A percentile compares a stretch with the other conserved stretches of the same genome.
These are phyloP conservation scores for Sminthurinus aureus DNA, from an alignment of 2,888 invertebrate species.

Conservation along the genomic window DNA sequence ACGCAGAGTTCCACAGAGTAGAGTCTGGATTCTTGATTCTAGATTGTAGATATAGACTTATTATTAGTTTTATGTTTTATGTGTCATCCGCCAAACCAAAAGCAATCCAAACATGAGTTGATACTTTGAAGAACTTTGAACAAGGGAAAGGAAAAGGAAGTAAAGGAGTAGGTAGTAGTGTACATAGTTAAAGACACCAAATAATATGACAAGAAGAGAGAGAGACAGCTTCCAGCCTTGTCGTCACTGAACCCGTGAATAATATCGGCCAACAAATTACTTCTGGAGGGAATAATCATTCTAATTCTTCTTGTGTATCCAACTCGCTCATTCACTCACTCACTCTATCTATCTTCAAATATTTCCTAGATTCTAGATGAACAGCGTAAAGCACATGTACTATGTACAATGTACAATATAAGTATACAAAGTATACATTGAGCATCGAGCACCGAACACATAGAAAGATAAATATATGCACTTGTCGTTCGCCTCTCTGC, in stretches of 20 bases:
- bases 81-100: no score
- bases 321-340: neutral
- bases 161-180: neutral
- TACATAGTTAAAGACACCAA: neutral
- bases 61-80: no score
- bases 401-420: neutral
- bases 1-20: no score
- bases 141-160: neutral
- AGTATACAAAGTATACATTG: neutral
- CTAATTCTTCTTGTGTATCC: neutral
- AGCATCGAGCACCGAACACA: neutral
- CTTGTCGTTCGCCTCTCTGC: no score
- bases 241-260: constrained; percentile 41
- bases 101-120: no score
- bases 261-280: constrained; percentile 41
- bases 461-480: no score
- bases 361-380: no score
- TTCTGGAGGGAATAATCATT: constrained; percentile 40
- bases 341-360: neutral
- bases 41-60: no score
- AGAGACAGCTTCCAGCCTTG: constrained; percentile 19
- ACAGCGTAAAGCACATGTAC: neutral
- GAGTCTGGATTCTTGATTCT: no score
- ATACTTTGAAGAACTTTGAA: no score
- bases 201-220: neutral